Percentiles rank a stretch among this genome's conserved stretches.
Conservation (phyloP, 35 echinoderm and acorn worm genomes). For the Nesometra sesokonis region DNA sequence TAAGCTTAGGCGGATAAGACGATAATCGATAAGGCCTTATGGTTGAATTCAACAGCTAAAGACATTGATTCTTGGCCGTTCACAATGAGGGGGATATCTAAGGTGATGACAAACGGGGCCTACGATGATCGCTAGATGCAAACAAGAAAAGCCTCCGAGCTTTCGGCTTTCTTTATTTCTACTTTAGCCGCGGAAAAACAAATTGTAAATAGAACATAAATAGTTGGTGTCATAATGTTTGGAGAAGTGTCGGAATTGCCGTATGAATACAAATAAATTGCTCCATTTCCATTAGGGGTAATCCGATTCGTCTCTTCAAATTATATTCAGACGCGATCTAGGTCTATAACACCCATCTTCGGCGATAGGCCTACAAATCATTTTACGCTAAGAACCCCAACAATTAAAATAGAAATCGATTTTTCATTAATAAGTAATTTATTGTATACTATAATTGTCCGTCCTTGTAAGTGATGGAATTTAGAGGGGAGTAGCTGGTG, state of each 20-base stretch:
- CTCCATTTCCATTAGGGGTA: background rate
- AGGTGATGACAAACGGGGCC: background rate
- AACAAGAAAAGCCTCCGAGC: background rate
- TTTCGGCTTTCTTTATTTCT: background rate
- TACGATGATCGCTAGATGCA: background rate
- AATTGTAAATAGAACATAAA: background rate
- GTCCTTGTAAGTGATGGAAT: no score
- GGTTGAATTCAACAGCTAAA: background rate
- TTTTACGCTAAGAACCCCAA: no score
- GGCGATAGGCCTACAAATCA: no score
- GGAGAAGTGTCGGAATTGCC: background rate
- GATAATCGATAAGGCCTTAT: background rate
- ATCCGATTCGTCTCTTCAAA: no score
- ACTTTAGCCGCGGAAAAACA: background rate
- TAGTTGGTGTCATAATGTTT: background rate
- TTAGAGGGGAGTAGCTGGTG: no score
- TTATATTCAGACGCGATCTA: no score
- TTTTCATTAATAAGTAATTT: no score
- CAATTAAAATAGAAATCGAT: no score
- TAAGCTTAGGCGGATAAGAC: background rate
- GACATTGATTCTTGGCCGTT: background rate
- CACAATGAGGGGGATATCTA: background rate
- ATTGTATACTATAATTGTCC: no score
- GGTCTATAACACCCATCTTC: no score
- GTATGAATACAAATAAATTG: background rate